Conservation (phyloP, 2,888 invertebrate species). For the Eupithecia subfuscata region DNA sequence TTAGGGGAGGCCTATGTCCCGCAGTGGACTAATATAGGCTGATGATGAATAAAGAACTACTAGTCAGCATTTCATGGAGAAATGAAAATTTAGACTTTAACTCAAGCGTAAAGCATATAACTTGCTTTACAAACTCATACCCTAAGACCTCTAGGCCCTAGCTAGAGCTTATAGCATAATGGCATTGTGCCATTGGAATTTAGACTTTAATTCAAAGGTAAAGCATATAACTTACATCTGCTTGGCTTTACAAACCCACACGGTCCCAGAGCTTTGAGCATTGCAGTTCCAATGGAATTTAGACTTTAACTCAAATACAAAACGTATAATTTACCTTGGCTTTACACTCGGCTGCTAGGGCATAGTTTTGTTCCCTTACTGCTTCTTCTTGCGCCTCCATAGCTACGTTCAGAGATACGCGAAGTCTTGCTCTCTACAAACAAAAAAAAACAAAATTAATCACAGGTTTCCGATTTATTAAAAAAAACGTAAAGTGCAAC, state of each 20-base stretch:
- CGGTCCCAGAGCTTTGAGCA: background rate
- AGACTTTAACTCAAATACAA: background rate
- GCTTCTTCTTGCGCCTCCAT: constrained; percentile 85
- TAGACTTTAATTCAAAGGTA: background rate
- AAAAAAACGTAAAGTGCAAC: too few relatives aligned
- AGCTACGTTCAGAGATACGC: constrained; percentile 84
- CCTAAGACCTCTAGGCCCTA: too few relatives aligned
- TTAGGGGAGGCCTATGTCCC: too few relatives aligned
- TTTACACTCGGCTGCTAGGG: constrained; percentile 76
- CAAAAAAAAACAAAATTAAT: background rate
- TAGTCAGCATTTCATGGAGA: too few relatives aligned
- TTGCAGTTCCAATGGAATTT: background rate
- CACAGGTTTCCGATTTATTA: background rate
- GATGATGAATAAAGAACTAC: too few relatives aligned
- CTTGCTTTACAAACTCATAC: background rate
- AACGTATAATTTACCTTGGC: constrained; percentile 61
- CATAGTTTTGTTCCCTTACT: constrained; percentile 82
- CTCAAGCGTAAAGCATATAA: background rate
- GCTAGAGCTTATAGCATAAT: background rate
- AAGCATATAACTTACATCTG: constrained; percentile 58
- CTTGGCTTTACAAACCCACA: constrained; percentile 58
- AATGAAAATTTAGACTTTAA: background rate
- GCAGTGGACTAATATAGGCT: too few relatives aligned
- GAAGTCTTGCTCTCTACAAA: constrained; percentile 81
- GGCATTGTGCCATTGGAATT: background rate